Evolutionary conservation across 2,113 vertebrate species (phyloP).

Genomic region (Pseudopipra pipra): DNA sequence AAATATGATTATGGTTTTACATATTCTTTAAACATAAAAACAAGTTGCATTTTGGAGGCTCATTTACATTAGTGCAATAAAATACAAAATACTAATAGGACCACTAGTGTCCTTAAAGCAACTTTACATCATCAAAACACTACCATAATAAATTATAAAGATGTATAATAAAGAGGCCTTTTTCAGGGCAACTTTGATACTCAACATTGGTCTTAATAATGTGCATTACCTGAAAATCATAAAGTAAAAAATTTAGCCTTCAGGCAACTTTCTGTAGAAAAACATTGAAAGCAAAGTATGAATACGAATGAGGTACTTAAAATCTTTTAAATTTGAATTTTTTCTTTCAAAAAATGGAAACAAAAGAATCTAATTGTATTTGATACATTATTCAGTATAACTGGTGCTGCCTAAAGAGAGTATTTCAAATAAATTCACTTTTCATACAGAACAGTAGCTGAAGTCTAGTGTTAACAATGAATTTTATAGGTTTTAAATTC

Average conservation of each 20-base stretch:
- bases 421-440: background rate
- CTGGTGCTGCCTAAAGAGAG: background rate
- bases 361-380: background rate
- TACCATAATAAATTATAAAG: background rate
- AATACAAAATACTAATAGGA: background rate
- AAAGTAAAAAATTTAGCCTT: background rate
- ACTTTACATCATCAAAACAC: background rate
- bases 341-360: background rate
- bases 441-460: background rate
- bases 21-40: background rate
- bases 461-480: background rate
- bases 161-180: background rate
- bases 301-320: background rate
- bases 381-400: background rate
- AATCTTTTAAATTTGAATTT: background rate
- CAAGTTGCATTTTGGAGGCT: background rate
- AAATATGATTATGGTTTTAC: background rate
- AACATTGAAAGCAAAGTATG: background rate
- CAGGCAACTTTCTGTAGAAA: background rate
- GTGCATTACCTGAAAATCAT: background rate
- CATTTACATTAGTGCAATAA: background rate
- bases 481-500: background rate
- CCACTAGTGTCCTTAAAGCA: background rate
- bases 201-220: background rate
- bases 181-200: background rate